These are phyloP conservation scores for Poliocrania exsul DNA, from an alignment of 2,797 vertebrate species.

Conservation along the genomic window DNA sequence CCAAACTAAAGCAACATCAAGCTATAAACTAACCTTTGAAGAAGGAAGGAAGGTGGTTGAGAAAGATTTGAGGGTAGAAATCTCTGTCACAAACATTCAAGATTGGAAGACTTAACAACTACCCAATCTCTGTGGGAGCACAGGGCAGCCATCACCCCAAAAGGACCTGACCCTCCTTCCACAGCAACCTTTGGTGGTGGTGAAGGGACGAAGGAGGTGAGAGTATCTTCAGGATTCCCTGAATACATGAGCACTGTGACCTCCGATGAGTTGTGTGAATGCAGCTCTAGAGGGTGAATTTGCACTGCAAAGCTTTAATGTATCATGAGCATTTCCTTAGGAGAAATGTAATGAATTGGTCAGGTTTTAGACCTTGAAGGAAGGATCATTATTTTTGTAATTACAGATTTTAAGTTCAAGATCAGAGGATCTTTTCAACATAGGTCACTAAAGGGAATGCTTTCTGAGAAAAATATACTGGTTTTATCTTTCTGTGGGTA, in stretches of 20 bases:
- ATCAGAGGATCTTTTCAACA: neutral
- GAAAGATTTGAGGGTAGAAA: neutral
- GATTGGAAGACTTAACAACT: neutral
- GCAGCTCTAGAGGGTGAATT: neutral
- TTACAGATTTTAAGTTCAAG: neutral
- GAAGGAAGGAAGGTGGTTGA: neutral
- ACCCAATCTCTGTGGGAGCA: neutral
- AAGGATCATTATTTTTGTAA: neutral
- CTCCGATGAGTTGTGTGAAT: fast-evolving
- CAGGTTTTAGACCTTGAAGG: neutral
- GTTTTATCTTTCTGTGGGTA: neutral
- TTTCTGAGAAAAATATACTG: neutral
- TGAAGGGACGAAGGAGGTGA: neutral
- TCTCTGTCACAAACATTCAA: neutral
- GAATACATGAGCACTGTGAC: neutral
- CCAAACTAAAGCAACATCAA: neutral
- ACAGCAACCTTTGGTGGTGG: neutral
- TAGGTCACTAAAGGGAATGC: neutral
- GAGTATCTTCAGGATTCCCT: neutral
- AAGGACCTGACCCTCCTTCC: neutral
- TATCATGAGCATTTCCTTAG: neutral
- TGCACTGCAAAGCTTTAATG: neutral
- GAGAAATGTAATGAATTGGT: neutral
- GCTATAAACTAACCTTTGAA: neutral
- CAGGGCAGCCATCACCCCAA: neutral